phyloP scores from a whole-genome alignment of 2,113 vertebrate genomes.

The Vombatus ursinus region DNA sequence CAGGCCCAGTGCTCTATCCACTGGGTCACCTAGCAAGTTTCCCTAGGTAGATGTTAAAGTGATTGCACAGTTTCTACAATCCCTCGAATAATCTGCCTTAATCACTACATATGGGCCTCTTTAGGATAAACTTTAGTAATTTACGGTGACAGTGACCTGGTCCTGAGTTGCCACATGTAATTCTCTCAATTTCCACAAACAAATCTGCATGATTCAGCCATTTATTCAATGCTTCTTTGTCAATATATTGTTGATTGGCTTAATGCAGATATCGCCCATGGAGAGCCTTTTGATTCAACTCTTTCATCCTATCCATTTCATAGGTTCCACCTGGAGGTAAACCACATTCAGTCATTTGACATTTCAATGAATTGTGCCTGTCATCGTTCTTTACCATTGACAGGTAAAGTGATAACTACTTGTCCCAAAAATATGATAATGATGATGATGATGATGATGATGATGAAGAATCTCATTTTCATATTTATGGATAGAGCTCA shows the following conservation, averaged over 20 bases:
- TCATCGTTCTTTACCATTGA: not conserved
- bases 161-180: not conserved
- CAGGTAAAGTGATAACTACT: not conserved
- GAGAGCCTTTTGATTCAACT: not conserved
- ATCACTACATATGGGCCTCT: not conserved
- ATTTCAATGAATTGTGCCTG: not conserved
- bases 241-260: not conserved
- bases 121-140: not conserved
- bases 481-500: not conserved
- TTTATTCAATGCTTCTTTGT: not conserved
- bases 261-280: not conserved
- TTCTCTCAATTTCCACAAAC: not conserved
- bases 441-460: not conserved
- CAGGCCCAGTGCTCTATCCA: not conserved
- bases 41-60: not conserved
- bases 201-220: not conserved
- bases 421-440: not conserved
- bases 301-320: not conserved
- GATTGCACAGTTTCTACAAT: not conserved
- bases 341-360: not conserved
- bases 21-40: not conserved
- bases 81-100: not conserved
- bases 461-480: not conserved
- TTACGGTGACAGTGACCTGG: not conserved
- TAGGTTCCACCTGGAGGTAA: not conserved